Conservation (phyloP, 2,888 invertebrate species). For the Latrodectus hesperus region DNA sequence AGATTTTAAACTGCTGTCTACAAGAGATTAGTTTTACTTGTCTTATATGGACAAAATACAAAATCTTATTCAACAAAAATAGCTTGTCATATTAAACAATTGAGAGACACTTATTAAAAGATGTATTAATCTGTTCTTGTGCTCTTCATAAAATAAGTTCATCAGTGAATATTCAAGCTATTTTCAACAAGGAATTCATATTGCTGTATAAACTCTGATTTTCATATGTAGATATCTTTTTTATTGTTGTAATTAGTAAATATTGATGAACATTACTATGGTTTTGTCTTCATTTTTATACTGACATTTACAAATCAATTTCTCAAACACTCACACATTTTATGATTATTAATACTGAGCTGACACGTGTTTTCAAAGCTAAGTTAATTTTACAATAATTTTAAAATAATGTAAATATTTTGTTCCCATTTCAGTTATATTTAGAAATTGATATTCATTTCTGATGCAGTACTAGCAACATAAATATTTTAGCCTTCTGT, state of each 20-base stretch:
- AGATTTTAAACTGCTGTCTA: conserved; percentile 62
- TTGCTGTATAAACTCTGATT: conserved; percentile 65
- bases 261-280: conserved; percentile 53
- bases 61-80: conserved; percentile 48
- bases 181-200: conserved; percentile 60
- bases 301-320: too few relatives aligned
- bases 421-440: too few relatives aligned
- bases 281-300: neutral
- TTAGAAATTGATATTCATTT: too few relatives aligned
- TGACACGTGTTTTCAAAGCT: too few relatives aligned
- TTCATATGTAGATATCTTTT: conserved; percentile 66
- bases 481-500: too few relatives aligned
- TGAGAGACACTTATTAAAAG: conserved; percentile 20
- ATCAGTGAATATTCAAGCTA: conserved; percentile 54
- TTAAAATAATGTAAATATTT: too few relatives aligned
- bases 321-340: too few relatives aligned
- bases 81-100: conserved; percentile 16
- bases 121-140: conserved; percentile 30
- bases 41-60: conserved; percentile 47
- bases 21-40: conserved; percentile 62
- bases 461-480: too few relatives aligned
- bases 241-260: conserved; percentile 68
- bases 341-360: too few relatives aligned
- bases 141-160: conserved; percentile 27
- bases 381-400: too few relatives aligned